Evolutionary conservation across 2,888 invertebrate species (phyloP), one percentile per base, ranked within the genome.

Genomic region (Chymomyza procnemis): DNA sequence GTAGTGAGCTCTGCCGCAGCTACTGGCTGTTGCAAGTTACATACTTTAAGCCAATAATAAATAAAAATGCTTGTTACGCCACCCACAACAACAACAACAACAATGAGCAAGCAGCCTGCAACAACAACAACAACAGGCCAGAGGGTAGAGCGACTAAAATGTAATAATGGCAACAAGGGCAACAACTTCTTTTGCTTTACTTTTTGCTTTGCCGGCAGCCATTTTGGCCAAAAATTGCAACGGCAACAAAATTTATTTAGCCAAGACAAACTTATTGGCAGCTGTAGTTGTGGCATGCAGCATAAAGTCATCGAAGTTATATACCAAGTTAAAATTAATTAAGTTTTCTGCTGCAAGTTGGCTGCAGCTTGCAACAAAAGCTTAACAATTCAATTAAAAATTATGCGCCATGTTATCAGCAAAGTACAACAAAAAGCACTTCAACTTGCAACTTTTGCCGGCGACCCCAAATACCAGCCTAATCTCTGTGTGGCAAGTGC

Each of bases 331-430:
- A 70, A 85, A 83, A 83, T 85, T 83, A 85, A 83, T 85, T 83
- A 85, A 85, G 81, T 85, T 85, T 75, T 85, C 83, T 21, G 73
- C 80, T 83, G 79, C 83, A 19, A 58, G 52, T 12, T 54, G 57
- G 52, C 4, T 54, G 57, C 64, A 58, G 26, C 52, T 26, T 22
- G 30, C 19, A 52, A 50, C 58, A 30, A 26, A 26, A 65, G 86
- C 84, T 84, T 81, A 82, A 86, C 86, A 86, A 79, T 86, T 85
- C 83, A 85, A 84, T 84, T 85, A 84, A 84, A 41, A 84, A 72
- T 82, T 82, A 84, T 84, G 19, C 84, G 85, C 63, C 46, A 19
- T 64, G 64, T 77, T 56, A 64, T 55, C 69, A 56, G 57, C 50
- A 52, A 52, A 58, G 48, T 67, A 86, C 84, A 85, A 72, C 85